Evolutionary conservation across 2,888 invertebrate species (phyloP), one percentile per base, ranked within the genome.

Genomic region (Andrena dorsata): DNA sequence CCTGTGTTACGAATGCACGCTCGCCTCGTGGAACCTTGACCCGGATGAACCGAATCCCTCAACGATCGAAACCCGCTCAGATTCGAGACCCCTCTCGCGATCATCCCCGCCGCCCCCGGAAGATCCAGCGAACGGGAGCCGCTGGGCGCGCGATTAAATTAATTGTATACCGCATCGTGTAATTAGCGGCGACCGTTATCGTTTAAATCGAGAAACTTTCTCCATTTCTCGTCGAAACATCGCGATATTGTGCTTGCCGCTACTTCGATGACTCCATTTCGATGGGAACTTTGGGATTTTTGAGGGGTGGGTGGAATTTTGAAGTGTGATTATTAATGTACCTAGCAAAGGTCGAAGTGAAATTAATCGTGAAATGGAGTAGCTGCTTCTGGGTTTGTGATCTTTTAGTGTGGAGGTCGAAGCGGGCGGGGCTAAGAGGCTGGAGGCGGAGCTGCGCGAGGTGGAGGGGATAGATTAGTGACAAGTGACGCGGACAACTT

Each of bases 21-120:
- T 56, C 70, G 35, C 56, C 20, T 49, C n/a, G n/a, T 49, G 7
- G n/a, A 32, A n/a, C 81, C 81, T 73, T 79, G 81, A 81, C 81
- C 81, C 61, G 71, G 16, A 69, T 79, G 41, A 81, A 69, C 53
- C 20, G 56, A 23, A 26, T 26, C 23, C 23, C 49, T 49, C 56
- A 51, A 64, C 64, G 35, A 74, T 78, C 35, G 58, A 56, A 60
- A 63, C 35, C 13, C 63, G 20, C 13, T 56, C 23, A 26, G 10
- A 56, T 56, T 56, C 23, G 56, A 56, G 13, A 56, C 23, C 23
- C 56, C 23, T 26, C 56, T 56, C 23, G 10, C 26, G 56, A 56
- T 56, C 56, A 56, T 23, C 10, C 10, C 56, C 8, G 4, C 23
- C 23, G 0, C 26, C 23, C 23, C 23, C 13, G 16, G 51, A 61